Conservation (phyloP, 2,888 invertebrate genomes). For the Drosophila dives region DNA sequence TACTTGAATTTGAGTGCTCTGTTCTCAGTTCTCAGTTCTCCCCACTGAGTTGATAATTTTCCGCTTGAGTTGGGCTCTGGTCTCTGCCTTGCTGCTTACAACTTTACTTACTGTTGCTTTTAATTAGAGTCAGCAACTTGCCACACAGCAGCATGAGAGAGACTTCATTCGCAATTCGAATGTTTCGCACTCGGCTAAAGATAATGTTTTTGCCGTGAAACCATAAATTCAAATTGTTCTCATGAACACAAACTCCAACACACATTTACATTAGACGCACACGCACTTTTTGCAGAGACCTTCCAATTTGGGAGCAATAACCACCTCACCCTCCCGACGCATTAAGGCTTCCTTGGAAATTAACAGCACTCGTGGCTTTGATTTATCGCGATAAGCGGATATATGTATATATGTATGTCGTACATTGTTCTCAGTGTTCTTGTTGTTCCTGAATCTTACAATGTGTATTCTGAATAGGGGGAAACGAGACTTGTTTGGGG, state of each 20-base stretch:
- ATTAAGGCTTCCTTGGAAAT: conserved; percentile 71
- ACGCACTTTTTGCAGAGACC: conserved; percentile 36
- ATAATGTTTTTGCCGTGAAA: conserved; percentile 74
- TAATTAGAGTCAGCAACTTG: conserved; percentile 78
- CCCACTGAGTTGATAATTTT: conserved; percentile 69
- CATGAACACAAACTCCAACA: conserved; percentile 33
- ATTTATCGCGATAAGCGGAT: conserved; percentile 79
- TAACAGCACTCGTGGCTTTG: conserved; percentile 80
- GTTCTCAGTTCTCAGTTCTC: conserved; percentile 11
- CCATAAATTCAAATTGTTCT: conserved; percentile 74
- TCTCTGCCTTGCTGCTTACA: conserved; percentile 14
- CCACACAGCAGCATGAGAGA: conserved; percentile 46
- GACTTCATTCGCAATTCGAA: neutral
- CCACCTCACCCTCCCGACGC: conserved; percentile 7
- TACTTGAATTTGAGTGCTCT: conserved; percentile 40
- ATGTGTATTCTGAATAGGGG: conserved; percentile 25
- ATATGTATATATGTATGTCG: conserved; percentile 36
- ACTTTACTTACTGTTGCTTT: conserved; percentile 66
- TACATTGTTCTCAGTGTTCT: conserved; percentile 42
- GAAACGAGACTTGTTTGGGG: conserved; percentile 1
- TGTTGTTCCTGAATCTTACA: conserved; percentile 19
- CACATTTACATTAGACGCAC: conserved; percentile 10
- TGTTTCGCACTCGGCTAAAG: conserved; percentile 22
- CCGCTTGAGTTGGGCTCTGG: conserved; percentile 57
- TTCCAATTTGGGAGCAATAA: conserved; percentile 40